These are phyloP conservation scores for Emydocephalus ijimae DNA, from an alignment of 2,113 vertebrate genomes.

Conservation along the genomic window DNA sequence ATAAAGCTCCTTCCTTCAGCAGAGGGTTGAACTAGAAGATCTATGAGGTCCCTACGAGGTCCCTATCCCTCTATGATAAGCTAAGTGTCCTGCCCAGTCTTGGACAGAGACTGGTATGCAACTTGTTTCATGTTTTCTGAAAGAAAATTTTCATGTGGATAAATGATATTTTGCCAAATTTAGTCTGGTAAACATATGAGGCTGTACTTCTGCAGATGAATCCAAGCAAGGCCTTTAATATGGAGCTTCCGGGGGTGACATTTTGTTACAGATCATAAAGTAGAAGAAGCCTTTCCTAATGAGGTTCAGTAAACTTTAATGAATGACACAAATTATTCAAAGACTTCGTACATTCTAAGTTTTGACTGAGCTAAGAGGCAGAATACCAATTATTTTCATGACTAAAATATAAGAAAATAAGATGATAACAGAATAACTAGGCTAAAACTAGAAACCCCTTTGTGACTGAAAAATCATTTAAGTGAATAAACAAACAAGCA, in stretches of 20 bases:
- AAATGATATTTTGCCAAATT: slow-evolving; percentile 18
- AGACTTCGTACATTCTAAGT: background rate
- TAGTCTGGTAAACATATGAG: slow-evolving; percentile 5
- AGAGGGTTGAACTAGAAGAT: too few relatives aligned
- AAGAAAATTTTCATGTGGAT: slow-evolving; percentile 8
- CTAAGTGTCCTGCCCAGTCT: background rate
- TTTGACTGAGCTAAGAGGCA: background rate
- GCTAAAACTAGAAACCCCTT: background rate
- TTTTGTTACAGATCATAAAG: background rate
- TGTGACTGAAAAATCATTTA: background rate
- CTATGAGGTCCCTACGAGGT: too few relatives aligned
- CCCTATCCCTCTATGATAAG: too few relatives aligned
- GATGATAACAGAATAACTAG: background rate
- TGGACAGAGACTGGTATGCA: background rate
- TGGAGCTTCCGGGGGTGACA: background rate
- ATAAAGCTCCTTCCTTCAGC: too few relatives aligned
- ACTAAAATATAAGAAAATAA: background rate
- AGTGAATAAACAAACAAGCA: background rate
- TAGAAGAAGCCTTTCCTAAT: background rate
- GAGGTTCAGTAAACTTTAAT: background rate
- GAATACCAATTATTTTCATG: background rate
- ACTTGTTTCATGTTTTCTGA: background rate
- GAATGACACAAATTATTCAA: background rate
- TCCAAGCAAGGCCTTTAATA: background rate
- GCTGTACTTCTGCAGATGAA: background rate